Evolutionary conservation across 2,888 invertebrate genomes (phyloP).

Genomic region (Caenorhabditis sp.): DNA sequence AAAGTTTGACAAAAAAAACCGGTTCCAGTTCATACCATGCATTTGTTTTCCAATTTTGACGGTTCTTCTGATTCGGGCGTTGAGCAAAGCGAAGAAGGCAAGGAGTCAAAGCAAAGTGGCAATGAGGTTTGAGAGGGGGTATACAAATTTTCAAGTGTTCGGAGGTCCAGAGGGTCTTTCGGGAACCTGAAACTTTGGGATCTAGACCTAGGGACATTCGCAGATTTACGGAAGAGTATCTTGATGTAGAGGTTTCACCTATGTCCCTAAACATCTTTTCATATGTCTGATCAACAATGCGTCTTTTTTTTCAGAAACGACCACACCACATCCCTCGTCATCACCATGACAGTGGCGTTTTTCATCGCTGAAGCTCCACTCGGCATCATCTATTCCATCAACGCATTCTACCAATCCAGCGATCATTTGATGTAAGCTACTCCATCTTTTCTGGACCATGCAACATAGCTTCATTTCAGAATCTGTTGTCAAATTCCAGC

Average conservation of each 20-base stretch:
- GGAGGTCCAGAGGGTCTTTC: background rate
- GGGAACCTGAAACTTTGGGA: no score
- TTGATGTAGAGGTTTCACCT: no score
- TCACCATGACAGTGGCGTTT: conserved; percentile 40
- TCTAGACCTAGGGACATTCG: no score
- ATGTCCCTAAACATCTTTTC: no score
- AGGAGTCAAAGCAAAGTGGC: background rate
- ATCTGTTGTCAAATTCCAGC: no score
- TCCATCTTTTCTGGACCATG: background rate
- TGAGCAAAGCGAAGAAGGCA: background rate
- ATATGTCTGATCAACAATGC: background rate
- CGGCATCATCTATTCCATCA: conserved; percentile 37
- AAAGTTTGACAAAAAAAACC: no score
- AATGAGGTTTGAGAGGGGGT: background rate
- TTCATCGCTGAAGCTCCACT: conserved; percentile 34
- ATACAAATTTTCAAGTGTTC: no score
- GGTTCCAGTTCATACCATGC: conserved; percentile 28
- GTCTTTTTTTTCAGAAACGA: conserved; percentile 4
- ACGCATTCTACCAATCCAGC: conserved; percentile 32
- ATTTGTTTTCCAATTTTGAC: conserved; percentile 15
- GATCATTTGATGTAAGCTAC: conserved; percentile 8
- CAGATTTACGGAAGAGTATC: no score
- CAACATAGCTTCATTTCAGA: background rate
- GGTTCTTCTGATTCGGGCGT: conserved; percentile 5
- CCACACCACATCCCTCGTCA: conserved; percentile 38